These are phyloP conservation scores for Sycobia sp. DNA, from an alignment of 1,140 invertebrate species.

Conservation along the genomic window DNA sequence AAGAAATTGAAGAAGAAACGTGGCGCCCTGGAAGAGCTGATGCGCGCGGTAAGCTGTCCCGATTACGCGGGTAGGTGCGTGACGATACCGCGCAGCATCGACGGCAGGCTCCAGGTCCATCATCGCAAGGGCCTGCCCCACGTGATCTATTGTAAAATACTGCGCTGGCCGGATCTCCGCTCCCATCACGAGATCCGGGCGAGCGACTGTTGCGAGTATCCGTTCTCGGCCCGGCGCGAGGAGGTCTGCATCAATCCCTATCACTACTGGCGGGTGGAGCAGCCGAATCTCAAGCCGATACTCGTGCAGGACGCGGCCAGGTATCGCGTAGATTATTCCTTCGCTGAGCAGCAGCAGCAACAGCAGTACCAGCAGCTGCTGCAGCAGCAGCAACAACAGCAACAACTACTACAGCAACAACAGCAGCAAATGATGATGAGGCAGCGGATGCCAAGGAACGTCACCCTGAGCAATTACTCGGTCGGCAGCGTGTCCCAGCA, in stretches of 20 bases:
- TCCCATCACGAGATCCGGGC: constrained; percentile 96
- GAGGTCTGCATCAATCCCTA: constrained; percentile 98
- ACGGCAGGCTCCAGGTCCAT: constrained; percentile 91
- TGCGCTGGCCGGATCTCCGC: constrained; percentile 97
- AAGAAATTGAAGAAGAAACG: constrained; percentile 90
- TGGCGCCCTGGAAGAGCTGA: constrained; percentile 94
- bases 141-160: constrained; percentile 96
- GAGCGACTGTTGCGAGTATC: constrained; percentile 90
- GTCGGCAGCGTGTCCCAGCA: too few species aligned
- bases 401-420: too few species aligned
- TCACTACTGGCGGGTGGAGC: constrained; percentile 93
- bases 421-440: too few species aligned
- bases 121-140: constrained; percentile 93
- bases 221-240: constrained; percentile 92
- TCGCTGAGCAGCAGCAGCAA: too few species aligned
- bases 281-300: constrained; percentile 90
- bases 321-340: too few species aligned
- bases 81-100: constrained; percentile 92
- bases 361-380: too few species aligned
- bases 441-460: too few species aligned
- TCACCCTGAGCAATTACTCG: too few species aligned
- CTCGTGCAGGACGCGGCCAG: too few species aligned
- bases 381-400: too few species aligned
- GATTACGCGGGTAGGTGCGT: constrained; percentile 94
- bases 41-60: constrained; percentile 89